These are phyloP conservation scores for Orestias chungarensis DNA, from an alignment of 2,797 vertebrate genomes.

Conservation along the genomic window DNA sequence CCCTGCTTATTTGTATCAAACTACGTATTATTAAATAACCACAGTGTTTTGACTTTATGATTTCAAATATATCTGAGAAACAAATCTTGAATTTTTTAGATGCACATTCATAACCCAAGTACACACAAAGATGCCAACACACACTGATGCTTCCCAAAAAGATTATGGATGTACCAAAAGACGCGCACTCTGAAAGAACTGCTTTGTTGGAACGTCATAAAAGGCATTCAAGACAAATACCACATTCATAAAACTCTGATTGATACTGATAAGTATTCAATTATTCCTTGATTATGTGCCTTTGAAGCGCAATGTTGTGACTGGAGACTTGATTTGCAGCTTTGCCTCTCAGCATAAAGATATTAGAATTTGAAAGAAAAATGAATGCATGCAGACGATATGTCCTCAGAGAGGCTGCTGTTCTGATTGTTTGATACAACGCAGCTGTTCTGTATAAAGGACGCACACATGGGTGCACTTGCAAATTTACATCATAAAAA, in stretches of 20 bases:
- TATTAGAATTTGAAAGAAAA: slow-evolving; percentile 46
- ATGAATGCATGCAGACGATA: slow-evolving; percentile 28
- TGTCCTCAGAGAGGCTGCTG: slow-evolving; percentile 32
- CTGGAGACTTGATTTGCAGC: slow-evolving; percentile 54
- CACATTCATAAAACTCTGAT: slow-evolving; percentile 32
- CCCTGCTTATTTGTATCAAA: background rate
- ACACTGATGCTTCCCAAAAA: slow-evolving; percentile 4
- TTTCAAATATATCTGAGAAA: background rate
- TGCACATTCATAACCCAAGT: background rate
- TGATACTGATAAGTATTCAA: slow-evolving; percentile 63
- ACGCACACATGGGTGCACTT: slow-evolving; percentile 36
- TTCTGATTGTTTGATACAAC: slow-evolving; percentile 44
- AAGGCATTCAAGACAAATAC: slow-evolving; percentile 22
- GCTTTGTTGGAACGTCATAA: slow-evolving; percentile 19
- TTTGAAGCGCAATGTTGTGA: slow-evolving; percentile 53
- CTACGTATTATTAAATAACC: background rate
- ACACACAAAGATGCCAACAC: background rate
- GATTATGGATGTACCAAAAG: slow-evolving; percentile 7
- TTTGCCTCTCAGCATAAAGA: slow-evolving; percentile 43
- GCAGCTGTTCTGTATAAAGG: slow-evolving; percentile 42
- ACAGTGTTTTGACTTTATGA: background rate
- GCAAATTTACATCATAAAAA: slow-evolving; percentile 60
- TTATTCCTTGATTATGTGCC: slow-evolving; percentile 65
- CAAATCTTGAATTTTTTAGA: background rate
- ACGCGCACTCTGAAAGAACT: slow-evolving; percentile 5